Evolutionary conservation across 2,888 invertebrate genomes (phyloP), one percentile per base, ranked within the genome.

Genomic region (Melolontha melolontha): DNA sequence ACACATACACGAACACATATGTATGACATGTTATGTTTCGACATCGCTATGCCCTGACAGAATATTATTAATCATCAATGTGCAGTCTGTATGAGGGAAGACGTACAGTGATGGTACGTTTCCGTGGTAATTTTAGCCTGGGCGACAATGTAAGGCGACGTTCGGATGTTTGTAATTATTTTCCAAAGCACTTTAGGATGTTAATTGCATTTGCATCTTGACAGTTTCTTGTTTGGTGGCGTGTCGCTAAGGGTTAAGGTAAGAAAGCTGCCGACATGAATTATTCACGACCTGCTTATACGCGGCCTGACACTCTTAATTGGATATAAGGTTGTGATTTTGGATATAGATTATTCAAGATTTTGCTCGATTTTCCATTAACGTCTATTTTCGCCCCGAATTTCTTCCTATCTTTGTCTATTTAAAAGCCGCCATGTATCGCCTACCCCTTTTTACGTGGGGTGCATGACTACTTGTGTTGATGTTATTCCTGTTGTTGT

Each of bases 171-270:
- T 79, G 79, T 82, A 82, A 83, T 83, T 81, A 83, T 83, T 83
- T 83, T 82, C 81, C 79, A 75, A 79, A 80, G 80, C 81, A 80
- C 82, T 81, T 59, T 65, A 65, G 64, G 79, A 78, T 79, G 82
- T 83, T 83, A 83, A 83, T 83, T 82, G 82, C 82, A 82, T 83
- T 83, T 82, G 82, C 82, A 82, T 83, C 82, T 80, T 81, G 82
- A 81, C 82, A 81, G 81, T 80, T 81, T 81, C 81, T 82, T 81
- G 82, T 81, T 62, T 79, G 81, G 81, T 80, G 80, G 80, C 77
- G 77, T 80, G 83, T 82, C 82, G 80, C 78, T 78, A 76, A 77
- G 79, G 80, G 81, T 83, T 82, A 83, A 82, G 82, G 83, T 83
- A 82, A 81, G 82, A 81, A 81, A 82, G 80, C 80, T 78, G 81